Conservation (phyloP, 2,888 invertebrate genomes). For the Leptinotarsa juncta region DNA sequence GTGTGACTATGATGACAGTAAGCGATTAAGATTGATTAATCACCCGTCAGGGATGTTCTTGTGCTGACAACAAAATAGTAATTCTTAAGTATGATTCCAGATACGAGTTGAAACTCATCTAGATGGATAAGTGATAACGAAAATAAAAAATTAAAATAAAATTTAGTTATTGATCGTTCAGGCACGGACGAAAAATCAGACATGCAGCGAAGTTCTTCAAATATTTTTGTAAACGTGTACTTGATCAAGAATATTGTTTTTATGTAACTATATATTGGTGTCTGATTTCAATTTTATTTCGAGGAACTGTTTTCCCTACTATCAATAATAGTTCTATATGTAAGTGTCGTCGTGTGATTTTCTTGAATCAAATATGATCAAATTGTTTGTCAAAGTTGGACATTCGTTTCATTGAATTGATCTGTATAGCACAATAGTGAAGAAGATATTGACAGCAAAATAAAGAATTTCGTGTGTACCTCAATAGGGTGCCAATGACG, state of each 20-base stretch:
- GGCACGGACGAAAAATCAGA: background rate
- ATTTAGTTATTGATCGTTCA: constrained; percentile 1
- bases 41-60: constrained; percentile 38
- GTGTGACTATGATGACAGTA: constrained; percentile 42
- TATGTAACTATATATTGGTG: background rate
- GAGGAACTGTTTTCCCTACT: too few species aligned
- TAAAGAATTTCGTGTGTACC: too few species aligned
- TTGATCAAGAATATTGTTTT: background rate
- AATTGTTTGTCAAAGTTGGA: too few species aligned
- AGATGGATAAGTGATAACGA: background rate
- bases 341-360: too few species aligned
- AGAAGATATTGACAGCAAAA: too few species aligned
- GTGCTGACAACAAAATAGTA: constrained; percentile 39
- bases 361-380: too few species aligned
- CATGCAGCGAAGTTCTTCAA: background rate
- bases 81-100: constrained; percentile 22
- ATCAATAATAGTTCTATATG: too few species aligned
- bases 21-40: constrained; percentile 43
- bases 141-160: constrained; percentile 9
- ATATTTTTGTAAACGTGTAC: background rate
- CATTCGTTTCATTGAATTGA: too few species aligned
- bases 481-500: too few species aligned
- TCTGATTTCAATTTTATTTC: background rate
- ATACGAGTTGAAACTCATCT: constrained; percentile 11
- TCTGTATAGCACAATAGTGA: too few species aligned